phyloP scores from a whole-genome alignment of 35 echinoderm and acorn worm species.

The Strongylocentrotus purpuratus region DNA sequence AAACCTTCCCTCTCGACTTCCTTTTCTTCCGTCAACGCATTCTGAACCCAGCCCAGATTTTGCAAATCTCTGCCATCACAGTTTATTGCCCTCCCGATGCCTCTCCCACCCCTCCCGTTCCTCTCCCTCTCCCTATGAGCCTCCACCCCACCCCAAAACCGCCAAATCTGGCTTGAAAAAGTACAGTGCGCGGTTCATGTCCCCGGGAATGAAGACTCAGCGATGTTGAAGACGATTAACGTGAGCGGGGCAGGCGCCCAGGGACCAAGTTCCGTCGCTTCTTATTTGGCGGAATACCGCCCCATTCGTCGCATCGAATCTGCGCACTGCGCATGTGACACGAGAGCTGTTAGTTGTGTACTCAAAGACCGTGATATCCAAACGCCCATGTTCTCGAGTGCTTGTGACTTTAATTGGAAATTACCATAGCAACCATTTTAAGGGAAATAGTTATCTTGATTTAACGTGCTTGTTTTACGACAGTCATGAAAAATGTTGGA shows the following conservation, averaged over 20 bases:
- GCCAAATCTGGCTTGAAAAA: background rate
- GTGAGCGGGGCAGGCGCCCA: constrained; percentile 38
- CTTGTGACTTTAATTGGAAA: background rate
- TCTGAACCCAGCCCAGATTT: background rate
- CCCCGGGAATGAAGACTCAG: background rate
- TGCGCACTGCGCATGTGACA: background rate
- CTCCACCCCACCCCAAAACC: background rate
- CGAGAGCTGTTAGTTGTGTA: background rate
- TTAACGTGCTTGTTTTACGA: background rate
- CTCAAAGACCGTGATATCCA: background rate
- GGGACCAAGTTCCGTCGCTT: constrained; percentile 53
- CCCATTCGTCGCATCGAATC: constrained; percentile 50
- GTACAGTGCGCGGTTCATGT: constrained; percentile 34
- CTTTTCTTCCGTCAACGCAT: background rate
- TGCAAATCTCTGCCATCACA: background rate
- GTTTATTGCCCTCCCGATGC: background rate
- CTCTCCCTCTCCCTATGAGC: background rate
- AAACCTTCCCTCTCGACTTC: background rate
- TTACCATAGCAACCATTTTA: background rate
- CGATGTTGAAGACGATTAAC: constrained; percentile 51
- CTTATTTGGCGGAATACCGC: constrained; percentile 41
- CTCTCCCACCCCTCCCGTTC: background rate
- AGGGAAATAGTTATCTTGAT: background rate
- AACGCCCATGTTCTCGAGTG: background rate
- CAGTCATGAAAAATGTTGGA: background rate